Conservation (phyloP, 2,888 invertebrate genomes). For the Meteorus cinctellus region DNA sequence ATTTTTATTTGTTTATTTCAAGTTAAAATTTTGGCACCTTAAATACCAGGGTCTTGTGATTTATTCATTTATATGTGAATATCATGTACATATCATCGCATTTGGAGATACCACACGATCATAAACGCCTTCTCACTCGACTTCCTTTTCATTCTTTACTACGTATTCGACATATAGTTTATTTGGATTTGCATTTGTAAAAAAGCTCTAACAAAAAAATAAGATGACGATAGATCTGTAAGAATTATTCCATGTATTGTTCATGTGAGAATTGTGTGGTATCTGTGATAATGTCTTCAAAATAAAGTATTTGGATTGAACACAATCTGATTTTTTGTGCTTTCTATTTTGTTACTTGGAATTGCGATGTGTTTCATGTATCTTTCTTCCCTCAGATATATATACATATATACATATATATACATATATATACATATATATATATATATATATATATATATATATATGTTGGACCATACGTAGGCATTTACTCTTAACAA, state of each 20-base stretch:
- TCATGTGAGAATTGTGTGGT: neutral
- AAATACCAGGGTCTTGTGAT: neutral
- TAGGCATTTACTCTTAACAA: slow-evolving; percentile 59
- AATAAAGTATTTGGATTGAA: neutral
- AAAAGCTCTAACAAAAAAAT: neutral
- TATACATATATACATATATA: neutral
- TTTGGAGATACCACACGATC: neutral
- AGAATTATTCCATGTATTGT: neutral
- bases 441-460: no score
- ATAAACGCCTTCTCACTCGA: neutral
- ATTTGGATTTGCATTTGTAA: neutral
- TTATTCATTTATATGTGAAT: neutral
- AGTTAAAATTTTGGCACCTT: neutral
- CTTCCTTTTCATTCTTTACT: neutral
- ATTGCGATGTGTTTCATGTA: neutral
- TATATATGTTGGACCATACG: slow-evolving; percentile 26
- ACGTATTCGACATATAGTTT: neutral
- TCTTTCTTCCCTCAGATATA: neutral
- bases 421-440: no score
- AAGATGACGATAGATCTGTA: neutral
- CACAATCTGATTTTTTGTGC: neutral
- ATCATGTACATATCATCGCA: neutral
- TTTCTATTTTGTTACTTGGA: neutral
- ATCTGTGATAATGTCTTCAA: neutral
- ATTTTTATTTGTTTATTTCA: neutral